These are phyloP conservation scores for Arothron firmamentum DNA, from an alignment of 2,113 vertebrate species.

Conservation along the genomic window DNA sequence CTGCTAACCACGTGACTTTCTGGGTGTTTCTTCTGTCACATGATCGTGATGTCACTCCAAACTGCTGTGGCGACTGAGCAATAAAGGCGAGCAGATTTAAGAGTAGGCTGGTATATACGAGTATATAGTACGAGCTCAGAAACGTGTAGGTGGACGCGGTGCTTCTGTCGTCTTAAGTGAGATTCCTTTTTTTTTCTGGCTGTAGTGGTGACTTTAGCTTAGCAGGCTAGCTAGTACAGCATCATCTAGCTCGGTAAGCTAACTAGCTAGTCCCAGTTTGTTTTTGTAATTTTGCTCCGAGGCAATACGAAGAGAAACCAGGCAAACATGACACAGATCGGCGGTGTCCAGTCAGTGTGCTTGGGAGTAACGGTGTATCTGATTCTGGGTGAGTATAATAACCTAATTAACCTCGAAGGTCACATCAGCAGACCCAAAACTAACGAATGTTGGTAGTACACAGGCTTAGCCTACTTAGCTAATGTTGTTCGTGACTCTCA, in stretches of 20 bases:
- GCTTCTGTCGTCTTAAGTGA: too few relatives aligned
- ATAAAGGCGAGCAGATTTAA: not conserved
- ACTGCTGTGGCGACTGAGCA: not conserved
- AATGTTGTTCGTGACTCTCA: not conserved
- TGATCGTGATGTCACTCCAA: conserved; percentile 33
- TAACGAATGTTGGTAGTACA: not conserved
- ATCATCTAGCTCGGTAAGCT: not conserved
- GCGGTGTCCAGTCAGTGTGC: conserved; percentile 33
- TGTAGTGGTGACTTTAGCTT: conserved; percentile 10
- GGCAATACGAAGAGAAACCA: not conserved
- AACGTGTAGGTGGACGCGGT: not conserved
- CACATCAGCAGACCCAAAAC: not conserved
- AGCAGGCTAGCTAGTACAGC: not conserved
- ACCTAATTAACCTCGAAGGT: conserved; percentile 14
- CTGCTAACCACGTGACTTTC: conserved; percentile 50
- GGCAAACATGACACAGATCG: conserved; percentile 54
- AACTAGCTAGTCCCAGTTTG: not conserved
- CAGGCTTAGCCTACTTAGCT: not conserved
- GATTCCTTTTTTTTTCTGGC: too few relatives aligned
- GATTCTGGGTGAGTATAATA: conserved; percentile 59
- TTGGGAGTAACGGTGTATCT: conserved; percentile 37
- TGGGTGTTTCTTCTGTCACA: conserved; percentile 53
- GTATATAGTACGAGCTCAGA: conserved; percentile 15
- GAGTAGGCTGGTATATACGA: not conserved
- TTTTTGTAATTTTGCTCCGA: conserved; percentile 5